Evolutionary conservation across 2,797 vertebrate species (phyloP).

Genomic region (Pipistrellus kuhlii): DNA sequence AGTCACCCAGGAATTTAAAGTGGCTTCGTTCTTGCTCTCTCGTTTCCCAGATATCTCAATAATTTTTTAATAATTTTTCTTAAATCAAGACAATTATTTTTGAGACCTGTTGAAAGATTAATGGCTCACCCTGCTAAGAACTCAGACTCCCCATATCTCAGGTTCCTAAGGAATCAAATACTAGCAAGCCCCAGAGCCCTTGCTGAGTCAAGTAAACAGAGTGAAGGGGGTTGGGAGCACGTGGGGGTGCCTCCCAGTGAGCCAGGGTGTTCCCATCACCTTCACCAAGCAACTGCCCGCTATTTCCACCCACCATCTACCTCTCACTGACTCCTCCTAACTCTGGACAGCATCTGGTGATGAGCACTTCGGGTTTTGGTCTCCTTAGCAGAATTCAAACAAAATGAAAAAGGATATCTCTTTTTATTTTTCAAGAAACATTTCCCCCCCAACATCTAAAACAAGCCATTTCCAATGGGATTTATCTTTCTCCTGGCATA

Average conservation of each 20-base stretch:
- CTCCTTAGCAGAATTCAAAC: slow-evolving; percentile 46
- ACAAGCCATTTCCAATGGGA: neutral
- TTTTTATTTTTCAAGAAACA: slow-evolving; percentile 15
- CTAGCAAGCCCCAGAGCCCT: neutral
- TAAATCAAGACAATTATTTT: neutral
- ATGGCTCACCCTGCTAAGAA: neutral
- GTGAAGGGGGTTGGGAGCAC: accelerated
- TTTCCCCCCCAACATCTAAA: neutral
- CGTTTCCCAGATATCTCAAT: neutral
- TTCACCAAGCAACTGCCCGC: neutral
- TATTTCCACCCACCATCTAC: neutral
- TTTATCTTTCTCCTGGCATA: neutral
- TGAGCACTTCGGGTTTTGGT: neutral
- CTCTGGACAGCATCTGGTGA: neutral
- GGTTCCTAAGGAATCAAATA: neutral
- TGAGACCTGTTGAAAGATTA: neutral
- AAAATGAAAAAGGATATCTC: slow-evolving; percentile 43
- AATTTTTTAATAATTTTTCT: neutral
- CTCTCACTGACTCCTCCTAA: neutral
- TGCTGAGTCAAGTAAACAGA: neutral
- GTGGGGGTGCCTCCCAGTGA: neutral
- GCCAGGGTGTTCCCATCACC: neutral
- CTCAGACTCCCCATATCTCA: neutral
- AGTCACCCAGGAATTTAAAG: slow-evolving; percentile 35
- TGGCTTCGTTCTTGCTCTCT: neutral